phyloP scores from a whole-genome alignment of 2,797 vertebrate genomes.

The Aeoliscus strigatus region DNA sequence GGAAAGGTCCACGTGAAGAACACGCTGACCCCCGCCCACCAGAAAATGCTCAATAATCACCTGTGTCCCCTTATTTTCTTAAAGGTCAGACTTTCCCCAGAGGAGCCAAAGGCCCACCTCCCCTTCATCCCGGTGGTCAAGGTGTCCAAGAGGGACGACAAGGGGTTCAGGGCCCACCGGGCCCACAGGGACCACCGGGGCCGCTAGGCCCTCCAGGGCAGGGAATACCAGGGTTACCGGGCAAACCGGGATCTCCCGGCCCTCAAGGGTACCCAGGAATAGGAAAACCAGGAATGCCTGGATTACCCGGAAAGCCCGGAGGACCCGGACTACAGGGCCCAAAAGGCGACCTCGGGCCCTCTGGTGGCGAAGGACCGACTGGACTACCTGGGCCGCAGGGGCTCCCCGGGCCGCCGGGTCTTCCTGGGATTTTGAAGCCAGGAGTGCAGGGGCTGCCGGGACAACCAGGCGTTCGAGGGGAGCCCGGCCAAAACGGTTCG shows the following conservation, averaged over 20 bases:
- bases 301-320: constrained; percentile 89
- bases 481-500: constrained; percentile 89
- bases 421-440: constrained; percentile 87
- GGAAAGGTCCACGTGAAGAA: too few relatives aligned
- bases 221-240: too few relatives aligned
- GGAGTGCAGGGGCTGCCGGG: constrained; percentile 88
- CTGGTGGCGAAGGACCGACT: constrained; percentile 82
- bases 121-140: too few relatives aligned
- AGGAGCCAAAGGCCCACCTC: constrained; percentile 63
- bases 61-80: constrained; percentile 9
- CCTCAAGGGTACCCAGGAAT: constrained; percentile 84
- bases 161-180: constrained; percentile 73
- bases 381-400: constrained; percentile 87
- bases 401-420: constrained; percentile 84
- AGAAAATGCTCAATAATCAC: too few relatives aligned
- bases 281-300: constrained; percentile 84
- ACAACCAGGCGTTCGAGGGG: constrained; percentile 85
- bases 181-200: constrained; percentile 75
- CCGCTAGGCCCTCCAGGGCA: constrained; percentile 67
- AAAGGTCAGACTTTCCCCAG: constrained; percentile 71
- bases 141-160: too few relatives aligned
- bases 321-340: constrained; percentile 86
- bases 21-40: too few relatives aligned
- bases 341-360: constrained; percentile 86
- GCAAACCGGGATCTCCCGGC: constrained; percentile 86